Percentiles rank a stretch among this genome's conserved stretches.
Evolutionary conservation across 1,140 invertebrate genomes (phyloP).

Genomic region (Drosophila dunni): DNA sequence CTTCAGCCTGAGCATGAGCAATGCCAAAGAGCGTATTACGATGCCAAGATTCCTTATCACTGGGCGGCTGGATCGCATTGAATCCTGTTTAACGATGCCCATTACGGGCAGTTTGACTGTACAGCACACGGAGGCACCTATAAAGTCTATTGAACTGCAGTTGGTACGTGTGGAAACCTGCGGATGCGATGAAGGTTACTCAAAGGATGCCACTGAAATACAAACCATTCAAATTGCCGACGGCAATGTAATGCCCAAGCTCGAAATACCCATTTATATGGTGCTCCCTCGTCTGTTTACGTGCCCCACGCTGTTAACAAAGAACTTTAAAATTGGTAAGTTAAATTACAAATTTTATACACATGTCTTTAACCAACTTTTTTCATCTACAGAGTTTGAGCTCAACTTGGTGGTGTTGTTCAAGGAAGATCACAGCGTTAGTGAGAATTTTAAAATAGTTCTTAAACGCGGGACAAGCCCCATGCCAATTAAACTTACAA

Average conservation of each 20-base stretch:
- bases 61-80: conserved; percentile 92
- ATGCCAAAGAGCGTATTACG: conserved; percentile 87
- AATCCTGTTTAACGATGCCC: conserved; percentile 93
- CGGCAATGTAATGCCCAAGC: conserved; percentile 92
- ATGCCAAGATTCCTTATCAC: conserved; percentile 94
- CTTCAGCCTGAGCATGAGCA: conserved; percentile 90
- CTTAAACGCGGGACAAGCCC: conserved; percentile 64
- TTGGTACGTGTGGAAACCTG: conserved; percentile 97
- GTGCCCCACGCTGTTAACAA: conserved; percentile 95
- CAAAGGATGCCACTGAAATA: conserved; percentile 98
- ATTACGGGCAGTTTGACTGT: conserved; percentile 93
- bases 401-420: conserved; percentile 97
- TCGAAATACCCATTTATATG: conserved; percentile 97
- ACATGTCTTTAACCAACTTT: conserved; percentile 44
- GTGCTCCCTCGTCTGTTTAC: conserved; percentile 97
- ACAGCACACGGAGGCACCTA: conserved; percentile 90
- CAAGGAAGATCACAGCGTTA: conserved; percentile 96
- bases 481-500: conserved; percentile 50
- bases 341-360: not conserved
- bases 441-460: conserved; percentile 94
- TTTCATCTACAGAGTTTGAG: conserved; percentile 94
- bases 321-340: conserved; percentile 98
- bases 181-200: conserved; percentile 97
- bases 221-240: conserved; percentile 99
- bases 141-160: conserved; percentile 97